Percentiles rank a stretch among this genome's conserved stretches.
These are phyloP conservation scores for Drosophila suzukii DNA, from an alignment of 1,140 invertebrate species.

Conservation along the genomic window DNA sequence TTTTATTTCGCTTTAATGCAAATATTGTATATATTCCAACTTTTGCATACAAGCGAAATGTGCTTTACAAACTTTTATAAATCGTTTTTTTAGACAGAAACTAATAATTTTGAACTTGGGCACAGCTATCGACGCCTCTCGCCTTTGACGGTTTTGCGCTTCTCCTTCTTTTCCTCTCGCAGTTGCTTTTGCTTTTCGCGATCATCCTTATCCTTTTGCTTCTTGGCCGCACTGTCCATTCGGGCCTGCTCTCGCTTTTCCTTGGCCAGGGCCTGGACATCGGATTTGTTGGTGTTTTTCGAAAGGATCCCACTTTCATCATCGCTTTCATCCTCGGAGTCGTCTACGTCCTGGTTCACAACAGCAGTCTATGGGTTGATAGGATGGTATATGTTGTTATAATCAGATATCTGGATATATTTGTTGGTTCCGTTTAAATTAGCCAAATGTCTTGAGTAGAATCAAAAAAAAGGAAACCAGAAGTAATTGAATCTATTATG, in stretches of 20 bases:
- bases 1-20: background rate
- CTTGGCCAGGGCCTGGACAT: conserved; percentile 90
- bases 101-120: conserved; percentile 9
- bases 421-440: too few relatives aligned
- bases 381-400: background rate
- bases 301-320: conserved; percentile 84
- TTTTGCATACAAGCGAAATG: background rate
- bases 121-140: conserved; percentile 91
- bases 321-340: conserved; percentile 79
- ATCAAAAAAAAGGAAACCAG: too few relatives aligned
- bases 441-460: too few relatives aligned
- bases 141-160: conserved; percentile 93
- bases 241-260: conserved; percentile 92
- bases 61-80: conserved; percentile 9
- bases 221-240: conserved; percentile 91
- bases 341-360: conserved; percentile 80
- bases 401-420: background rate
- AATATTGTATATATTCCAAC: background rate
- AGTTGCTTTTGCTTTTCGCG: conserved; percentile 92
- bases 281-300: conserved; percentile 91
- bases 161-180: conserved; percentile 94
- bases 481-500: too few relatives aligned
- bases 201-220: conserved; percentile 95
- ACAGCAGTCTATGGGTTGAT: conserved; percentile 59
- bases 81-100: conserved; percentile 9